Evolutionary conservation across 1,140 invertebrate species (phyloP), one percentile per base, ranked within the genome.

Genomic region (Pogonus chalceus): DNA sequence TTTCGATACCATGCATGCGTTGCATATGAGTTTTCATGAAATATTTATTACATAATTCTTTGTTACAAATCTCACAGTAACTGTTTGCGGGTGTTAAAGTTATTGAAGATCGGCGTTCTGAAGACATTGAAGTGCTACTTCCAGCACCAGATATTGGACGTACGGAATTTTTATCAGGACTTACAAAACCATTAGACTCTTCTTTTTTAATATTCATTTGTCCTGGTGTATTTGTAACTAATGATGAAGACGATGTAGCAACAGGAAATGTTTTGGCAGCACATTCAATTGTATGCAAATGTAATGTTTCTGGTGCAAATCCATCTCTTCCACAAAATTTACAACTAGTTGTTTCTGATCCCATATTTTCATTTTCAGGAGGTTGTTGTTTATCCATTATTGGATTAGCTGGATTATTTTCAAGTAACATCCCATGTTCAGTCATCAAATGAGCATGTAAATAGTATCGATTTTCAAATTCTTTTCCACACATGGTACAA

Each of bases 21-120:
- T 98, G 87, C 92, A 99, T 99, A 74, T 99, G 96, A 0, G 95
- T 98, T 68, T 97, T 94, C 85, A 99, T 93, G 69, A 99, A 99
- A 66, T 99, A 99, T 71, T 99, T 99, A 75, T 99, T 99, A 74
- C 96, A 99, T 24, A 98, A 72, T 71, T 98, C 95, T 75, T 99
- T 99, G 72, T 98, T 98, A 72, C 97, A 99, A 55, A 99, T 96
- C 68, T 98, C 94, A 71, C 97, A 99, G 65, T 94, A 97, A 64
- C 93, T 93, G 46, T 85, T 88, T 0, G 82, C 84, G 0, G 77
- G 85, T 12, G 83, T 79, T 46, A 83, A 35, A 48, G 61, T 66
- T 53, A 65, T 62, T 9, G 65, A 65, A 20, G 63, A 54, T 23
- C 67, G 47, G 26, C 65, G 55, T 57, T 70, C 68, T 14, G 26